Evolutionary conservation across 2,888 invertebrate species (phyloP).

Genomic region (Monopis laevigella): DNA sequence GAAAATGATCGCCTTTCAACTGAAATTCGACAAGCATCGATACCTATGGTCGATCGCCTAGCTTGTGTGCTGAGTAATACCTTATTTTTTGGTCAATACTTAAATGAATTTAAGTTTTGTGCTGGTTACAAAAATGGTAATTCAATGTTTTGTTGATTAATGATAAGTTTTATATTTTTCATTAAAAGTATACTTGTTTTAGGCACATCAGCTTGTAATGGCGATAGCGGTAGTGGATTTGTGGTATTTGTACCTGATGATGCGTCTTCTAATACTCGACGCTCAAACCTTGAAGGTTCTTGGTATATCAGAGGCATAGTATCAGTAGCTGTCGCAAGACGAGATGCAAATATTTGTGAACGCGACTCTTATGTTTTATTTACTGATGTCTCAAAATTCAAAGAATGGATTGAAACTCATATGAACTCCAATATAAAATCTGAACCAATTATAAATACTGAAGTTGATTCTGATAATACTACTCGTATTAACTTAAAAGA

Average conservation of each 20-base stretch:
- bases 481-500: too few species aligned
- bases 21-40: not conserved
- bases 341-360: not conserved
- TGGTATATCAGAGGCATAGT: not conserved
- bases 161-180: not conserved
- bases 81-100: not conserved
- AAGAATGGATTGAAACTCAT: not conserved
- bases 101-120: not conserved
- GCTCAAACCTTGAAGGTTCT: not conserved
- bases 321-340: not conserved
- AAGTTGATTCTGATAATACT: not conserved
- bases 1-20: not conserved
- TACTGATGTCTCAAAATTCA: not conserved
- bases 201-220: not conserved
- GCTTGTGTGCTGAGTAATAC: not conserved
- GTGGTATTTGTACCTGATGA: not conserved
- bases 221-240: not conserved
- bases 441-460: not conserved
- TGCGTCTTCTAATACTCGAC: too few species aligned
- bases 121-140: not conserved
- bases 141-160: not conserved
- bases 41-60: not conserved
- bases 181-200: not conserved
- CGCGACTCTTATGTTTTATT: not conserved
- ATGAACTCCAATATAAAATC: conserved; percentile 16